These are phyloP conservation scores for Euclidia mi DNA, from an alignment of 2,888 invertebrate species.

Conservation along the genomic window DNA sequence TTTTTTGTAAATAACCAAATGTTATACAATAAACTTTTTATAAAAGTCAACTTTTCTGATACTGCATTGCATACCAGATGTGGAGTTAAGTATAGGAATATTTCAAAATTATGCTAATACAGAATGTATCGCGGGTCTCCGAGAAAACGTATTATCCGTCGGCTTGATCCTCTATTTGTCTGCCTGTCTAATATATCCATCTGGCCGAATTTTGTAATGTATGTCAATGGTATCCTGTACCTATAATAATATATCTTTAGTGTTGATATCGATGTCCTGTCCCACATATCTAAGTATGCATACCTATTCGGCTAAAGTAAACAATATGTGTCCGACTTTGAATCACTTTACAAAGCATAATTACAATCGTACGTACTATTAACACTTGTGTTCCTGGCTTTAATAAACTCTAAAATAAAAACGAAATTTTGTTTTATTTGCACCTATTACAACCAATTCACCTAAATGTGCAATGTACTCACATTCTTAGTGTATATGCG, in stretches of 20 bases:
- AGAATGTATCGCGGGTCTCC: conserved; percentile 8
- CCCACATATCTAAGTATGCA: conserved; percentile 38
- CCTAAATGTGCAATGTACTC: no score
- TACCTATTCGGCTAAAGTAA: conserved; percentile 31
- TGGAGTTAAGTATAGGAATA: conserved; percentile 10
- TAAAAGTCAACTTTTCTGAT: conserved; percentile 24
- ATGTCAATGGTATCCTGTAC: no score
- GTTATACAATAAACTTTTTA: conserved; percentile 42
- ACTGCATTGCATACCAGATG: conserved; percentile 19
- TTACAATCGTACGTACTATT: conserved; percentile 64
- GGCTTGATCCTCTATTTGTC: conserved; percentile 19
- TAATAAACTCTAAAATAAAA: conserved; percentile 78
- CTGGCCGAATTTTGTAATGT: conserved; percentile 30
- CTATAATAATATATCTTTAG: conserved; percentile 40
- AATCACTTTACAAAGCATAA: conserved; percentile 58
- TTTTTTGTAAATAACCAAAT: conserved; percentile 46
- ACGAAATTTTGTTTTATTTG: conserved; percentile 34
- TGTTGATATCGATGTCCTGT: conserved; percentile 47
- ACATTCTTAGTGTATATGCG: no score
- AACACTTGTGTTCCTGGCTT: conserved; percentile 86
- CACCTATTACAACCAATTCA: no score
- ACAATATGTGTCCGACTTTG: conserved; percentile 49
- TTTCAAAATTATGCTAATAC: conserved; percentile 20
- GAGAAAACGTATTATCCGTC: conserved; percentile 4
- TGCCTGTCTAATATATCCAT: conserved; percentile 34